phyloP scores from a whole-genome alignment of 2,797 vertebrate species.

The Notoglanidium macrostoma region DNA sequence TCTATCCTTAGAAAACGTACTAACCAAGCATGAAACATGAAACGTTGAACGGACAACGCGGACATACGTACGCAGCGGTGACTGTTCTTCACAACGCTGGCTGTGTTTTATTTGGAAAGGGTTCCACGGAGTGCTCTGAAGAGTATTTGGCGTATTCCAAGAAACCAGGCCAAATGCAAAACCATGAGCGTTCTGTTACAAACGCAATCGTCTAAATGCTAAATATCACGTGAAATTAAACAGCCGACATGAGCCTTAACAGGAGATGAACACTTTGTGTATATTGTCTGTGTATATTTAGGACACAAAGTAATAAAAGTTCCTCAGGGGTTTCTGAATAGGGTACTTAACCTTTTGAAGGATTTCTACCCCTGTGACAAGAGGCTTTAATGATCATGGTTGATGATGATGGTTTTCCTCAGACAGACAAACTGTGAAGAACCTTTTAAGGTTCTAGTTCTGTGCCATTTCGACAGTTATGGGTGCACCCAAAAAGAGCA shows the following conservation, averaged over 20 bases:
- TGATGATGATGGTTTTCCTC: too few relatives aligned
- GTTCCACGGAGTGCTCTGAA: slow-evolving; percentile 31
- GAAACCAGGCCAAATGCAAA: slow-evolving; percentile 28
- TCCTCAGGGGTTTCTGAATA: not conserved
- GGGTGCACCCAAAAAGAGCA: not conserved
- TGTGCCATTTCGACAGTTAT: not conserved
- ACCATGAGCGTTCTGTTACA: not conserved
- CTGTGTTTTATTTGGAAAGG: slow-evolving; percentile 48
- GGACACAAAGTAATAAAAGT: not conserved
- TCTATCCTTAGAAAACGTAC: slow-evolving; percentile 6
- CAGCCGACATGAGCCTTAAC: not conserved
- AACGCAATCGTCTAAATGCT: slow-evolving; percentile 28
- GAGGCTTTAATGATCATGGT: too few relatives aligned
- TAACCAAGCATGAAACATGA: slow-evolving; percentile 7
- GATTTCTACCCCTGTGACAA: not conserved
- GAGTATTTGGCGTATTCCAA: not conserved
- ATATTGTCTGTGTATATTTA: not conserved
- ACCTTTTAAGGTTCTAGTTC: not conserved
- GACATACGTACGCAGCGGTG: slow-evolving; percentile 33
- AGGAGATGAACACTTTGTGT: not conserved
- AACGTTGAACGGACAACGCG: slow-evolving; percentile 42
- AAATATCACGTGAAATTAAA: slow-evolving; percentile 7
- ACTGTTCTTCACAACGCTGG: slow-evolving; percentile 36
- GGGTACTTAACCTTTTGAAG: not conserved
- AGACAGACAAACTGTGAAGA: not conserved